Percentiles rank a stretch among this genome's conserved stretches.
Conservation (phyloP, 2,888 invertebrate genomes). For the Ephialtes manifestator region DNA sequence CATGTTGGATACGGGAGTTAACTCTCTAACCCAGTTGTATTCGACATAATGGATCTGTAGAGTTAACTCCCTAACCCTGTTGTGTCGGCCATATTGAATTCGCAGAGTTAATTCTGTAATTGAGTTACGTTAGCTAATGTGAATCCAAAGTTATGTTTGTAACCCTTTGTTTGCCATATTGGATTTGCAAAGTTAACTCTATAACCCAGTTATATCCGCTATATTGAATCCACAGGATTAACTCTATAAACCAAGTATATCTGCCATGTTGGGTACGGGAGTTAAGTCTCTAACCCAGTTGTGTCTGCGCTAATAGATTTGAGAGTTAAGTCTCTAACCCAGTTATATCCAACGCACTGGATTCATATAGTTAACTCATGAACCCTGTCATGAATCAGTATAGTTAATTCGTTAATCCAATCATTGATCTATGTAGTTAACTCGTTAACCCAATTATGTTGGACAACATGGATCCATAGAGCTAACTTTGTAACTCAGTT, state of each 20-base stretch:
- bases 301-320: background rate
- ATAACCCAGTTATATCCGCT: background rate
- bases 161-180: background rate
- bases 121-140: background rate
- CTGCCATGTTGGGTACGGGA: background rate
- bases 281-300: background rate
- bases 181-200: background rate
- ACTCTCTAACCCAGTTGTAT: background rate
- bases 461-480: background rate
- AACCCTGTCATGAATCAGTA: background rate
- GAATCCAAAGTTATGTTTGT: background rate
- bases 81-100: background rate
- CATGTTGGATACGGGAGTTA: background rate
- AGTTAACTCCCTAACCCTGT: background rate
- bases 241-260: background rate
- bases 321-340: background rate
- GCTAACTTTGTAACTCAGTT: background rate
- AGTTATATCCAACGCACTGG: background rate
- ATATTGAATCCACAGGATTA: constrained; percentile 11
- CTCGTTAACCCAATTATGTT: background rate
- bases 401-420: background rate
- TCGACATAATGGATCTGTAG: background rate
- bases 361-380: background rate
- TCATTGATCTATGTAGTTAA: too few relatives aligned
- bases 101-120: background rate